Base-by-base conservation (phyloP, 2,113 vertebrate species). In the Ictidomys tridecemlineatus region DNA sequence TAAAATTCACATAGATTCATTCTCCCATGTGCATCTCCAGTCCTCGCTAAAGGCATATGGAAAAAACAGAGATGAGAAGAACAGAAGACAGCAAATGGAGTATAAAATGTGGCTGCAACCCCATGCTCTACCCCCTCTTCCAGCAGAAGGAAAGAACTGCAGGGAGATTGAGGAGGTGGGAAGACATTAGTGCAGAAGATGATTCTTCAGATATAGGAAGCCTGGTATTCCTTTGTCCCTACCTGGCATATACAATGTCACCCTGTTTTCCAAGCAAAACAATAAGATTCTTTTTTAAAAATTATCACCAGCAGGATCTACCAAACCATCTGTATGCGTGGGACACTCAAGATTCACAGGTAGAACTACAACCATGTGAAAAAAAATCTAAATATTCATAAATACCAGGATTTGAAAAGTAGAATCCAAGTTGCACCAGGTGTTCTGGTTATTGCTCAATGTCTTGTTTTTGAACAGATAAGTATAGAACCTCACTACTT, bases 331-430 rank as follows among this genome's bases (percentile, higher is more conserved):
- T 95, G 70, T 37, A 79, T n/a, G 7, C 0, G n/a, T 83, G 72
- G 63, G 30, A 24, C 61, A 87, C 72, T 73, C 58, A 80, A 77
- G 56, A 94, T 79, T 97, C 78, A 89, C 86, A 95, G 87, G 79
- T 92, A 92, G 45, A 95, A 73, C 8, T 65, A 30, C 22, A 56
- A 0, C 39, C 78, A 63, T 58, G n/a, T 34, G 30, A 74, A 78
- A 84, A 89, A 67, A 91, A 85, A 89, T 63, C 69, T 93, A 85
- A 92, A 97, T 94, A 95, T 85, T 86, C 93, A 85, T 93, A 95
- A 96, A n/a, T 72, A 77, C 26, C 10, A 73, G 28, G 4, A 76
- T 93, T 85, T 93, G 65, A 93, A 89, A 94, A 92, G 58, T 61
- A 87, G 76, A 51, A 13, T 84, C 58, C 18, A 92, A n/a, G 13